Conservation (phyloP, 2,797 vertebrate species). For the Rhinella marina region DNA sequence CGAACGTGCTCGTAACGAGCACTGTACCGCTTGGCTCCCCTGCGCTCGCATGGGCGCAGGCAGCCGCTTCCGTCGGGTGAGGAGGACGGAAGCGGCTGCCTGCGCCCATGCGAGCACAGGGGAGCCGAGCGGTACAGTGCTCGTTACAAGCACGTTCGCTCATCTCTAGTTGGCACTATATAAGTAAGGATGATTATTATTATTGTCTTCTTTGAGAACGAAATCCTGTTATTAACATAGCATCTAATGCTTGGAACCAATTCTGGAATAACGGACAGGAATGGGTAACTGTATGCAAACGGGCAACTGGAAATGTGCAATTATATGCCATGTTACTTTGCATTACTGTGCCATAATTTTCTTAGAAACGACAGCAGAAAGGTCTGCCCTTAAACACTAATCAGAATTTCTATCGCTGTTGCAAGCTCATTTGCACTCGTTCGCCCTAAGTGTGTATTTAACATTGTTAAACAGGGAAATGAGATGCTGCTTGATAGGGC, state of each 20-base stretch:
- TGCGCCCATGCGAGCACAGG: too few species aligned
- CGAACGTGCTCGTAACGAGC: too few species aligned
- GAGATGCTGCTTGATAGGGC: conserved; percentile 53
- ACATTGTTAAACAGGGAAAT: conserved; percentile 60
- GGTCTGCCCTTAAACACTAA: conserved; percentile 41
- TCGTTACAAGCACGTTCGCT: too few species aligned
- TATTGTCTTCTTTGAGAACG: background rate
- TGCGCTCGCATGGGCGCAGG: too few species aligned
- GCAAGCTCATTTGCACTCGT: conserved; percentile 49
- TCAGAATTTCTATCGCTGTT: conserved; percentile 43
- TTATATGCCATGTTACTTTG: background rate
- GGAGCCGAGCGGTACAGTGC: too few species aligned
- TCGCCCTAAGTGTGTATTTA: conserved; percentile 57
- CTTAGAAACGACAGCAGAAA: conserved; percentile 14
- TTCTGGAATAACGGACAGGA: background rate
- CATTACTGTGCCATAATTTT: conserved; percentile 29
- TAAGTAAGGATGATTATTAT: background rate
- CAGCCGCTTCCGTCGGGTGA: too few species aligned
- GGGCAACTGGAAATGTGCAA: conserved; percentile 21
- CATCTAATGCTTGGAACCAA: background rate
- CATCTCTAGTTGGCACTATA: too few species aligned
- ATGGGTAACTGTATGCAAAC: background rate
- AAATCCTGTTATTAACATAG: background rate
- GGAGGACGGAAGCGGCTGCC: too few species aligned
- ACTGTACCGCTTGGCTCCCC: too few species aligned